phyloP scores from a whole-genome alignment of 2,888 invertebrate species.

The Tachystola acroxantha region DNA sequence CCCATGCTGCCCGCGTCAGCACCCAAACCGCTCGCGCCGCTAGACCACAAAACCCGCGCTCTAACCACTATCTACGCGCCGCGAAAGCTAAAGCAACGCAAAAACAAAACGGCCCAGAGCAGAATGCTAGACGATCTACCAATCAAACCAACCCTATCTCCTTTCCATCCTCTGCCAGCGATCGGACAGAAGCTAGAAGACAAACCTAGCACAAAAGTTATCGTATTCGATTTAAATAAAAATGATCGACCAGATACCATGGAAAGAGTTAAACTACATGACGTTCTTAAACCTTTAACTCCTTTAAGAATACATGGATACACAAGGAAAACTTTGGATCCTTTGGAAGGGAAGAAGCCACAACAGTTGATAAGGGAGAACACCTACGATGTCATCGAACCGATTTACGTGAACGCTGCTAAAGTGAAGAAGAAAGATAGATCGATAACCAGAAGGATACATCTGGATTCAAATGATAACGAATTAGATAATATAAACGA shows the following conservation, averaged over 20 bases:
- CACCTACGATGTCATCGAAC: constrained; percentile 67
- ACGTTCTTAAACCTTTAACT: constrained; percentile 61
- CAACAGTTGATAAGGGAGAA: constrained; percentile 63
- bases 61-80: constrained; percentile 70
- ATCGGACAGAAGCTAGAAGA: constrained; percentile 60
- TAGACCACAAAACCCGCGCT: constrained; percentile 62
- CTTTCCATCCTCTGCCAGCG: constrained; percentile 69
- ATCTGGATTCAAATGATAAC: constrained; percentile 11
- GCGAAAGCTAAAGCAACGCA: constrained; percentile 54
- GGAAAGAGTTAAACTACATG: constrained; percentile 42
- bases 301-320: constrained; percentile 54
- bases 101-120: constrained; percentile 56
- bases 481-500: constrained; percentile 14
- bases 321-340: constrained; percentile 38
- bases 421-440: constrained; percentile 36
- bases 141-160: constrained; percentile 54
- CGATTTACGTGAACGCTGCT: constrained; percentile 46
- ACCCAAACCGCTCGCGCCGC: constrained; percentile 52
- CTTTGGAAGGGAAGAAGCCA: constrained; percentile 39
- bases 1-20: constrained; percentile 52
- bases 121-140: constrained; percentile 65
- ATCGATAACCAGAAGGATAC: constrained; percentile 15
- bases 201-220: constrained; percentile 55
- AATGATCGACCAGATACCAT: constrained; percentile 25
- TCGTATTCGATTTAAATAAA: constrained; percentile 57